Base-by-base conservation (phyloP, 2,797 vertebrate genomes). In the Calcarius lapponicus region DNA sequence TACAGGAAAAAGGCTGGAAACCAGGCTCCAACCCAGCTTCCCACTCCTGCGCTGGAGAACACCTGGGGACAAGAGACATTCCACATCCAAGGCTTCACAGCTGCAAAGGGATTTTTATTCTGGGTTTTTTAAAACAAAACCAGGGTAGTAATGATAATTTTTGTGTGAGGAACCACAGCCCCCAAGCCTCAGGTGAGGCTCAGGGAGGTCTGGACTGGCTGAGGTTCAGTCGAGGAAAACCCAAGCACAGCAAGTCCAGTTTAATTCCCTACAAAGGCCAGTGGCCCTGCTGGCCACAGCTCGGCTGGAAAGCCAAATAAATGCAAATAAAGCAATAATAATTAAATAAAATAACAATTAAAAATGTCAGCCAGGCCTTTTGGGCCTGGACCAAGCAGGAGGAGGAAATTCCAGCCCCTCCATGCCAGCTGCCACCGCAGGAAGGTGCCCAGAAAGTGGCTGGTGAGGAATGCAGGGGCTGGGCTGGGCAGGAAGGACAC, bases 381-480 rank as follows among this genome's bases (percentile, higher is more conserved):
- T 13, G 7, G 25, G 65, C 38, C 42, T 8, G 26, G 61, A 32
- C 60, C n/a, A 18, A 70, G 91, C 54, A 28, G 26, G 38, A 86
- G 80, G 75, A 86, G 92, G 75, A 80, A 93, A 81, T 88, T 67
- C 58, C 94, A 91, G 18, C 62, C 50, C 29, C 28, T 64, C 74
- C 0, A 1, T 48, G 38, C 60, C 17, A 11, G 47, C 34, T 71
- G 48, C 72, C 51, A 5, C 42, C 0, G 0, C 43, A 38, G 67
- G 78, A 65, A 70, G 72, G 43, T 86, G 80, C 86, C 75, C 85
- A 48, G 58, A 50, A 22, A 40, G 45, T 7, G 2, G 2, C n/a
- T 17, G 61, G 62, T 26, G 3, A 42, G 92, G 54, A 80, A 45
- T 2, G 47, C 57, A 66, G 78, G 19, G 32, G 17, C 22, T 19